Conservation (phyloP, 2,797 vertebrate species). For the Denticeps clupeoides region DNA sequence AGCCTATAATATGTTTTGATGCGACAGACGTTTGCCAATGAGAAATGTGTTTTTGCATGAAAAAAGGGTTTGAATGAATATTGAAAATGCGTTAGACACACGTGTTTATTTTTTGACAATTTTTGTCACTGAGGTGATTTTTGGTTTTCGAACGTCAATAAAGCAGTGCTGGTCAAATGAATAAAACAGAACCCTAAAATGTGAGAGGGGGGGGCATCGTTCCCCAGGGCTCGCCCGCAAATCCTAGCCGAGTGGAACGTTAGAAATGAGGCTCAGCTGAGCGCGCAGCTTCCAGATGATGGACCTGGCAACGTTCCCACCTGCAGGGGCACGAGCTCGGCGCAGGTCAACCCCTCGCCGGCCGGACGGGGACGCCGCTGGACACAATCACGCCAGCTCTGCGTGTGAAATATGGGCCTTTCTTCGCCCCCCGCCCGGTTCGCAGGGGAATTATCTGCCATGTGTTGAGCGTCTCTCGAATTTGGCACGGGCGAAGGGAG, state of each 20-base stretch:
- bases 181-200: too few species aligned
- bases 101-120: too few species aligned
- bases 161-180: too few species aligned
- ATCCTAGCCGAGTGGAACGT: slow-evolving; percentile 31
- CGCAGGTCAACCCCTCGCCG: slow-evolving; percentile 8
- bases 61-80: too few species aligned
- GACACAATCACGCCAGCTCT: not conserved
- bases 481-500: not conserved
- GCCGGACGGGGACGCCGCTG: slow-evolving; percentile 1
- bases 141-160: too few species aligned
- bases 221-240: slow-evolving; percentile 35
- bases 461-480: not conserved
- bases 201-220: slow-evolving; percentile 5
- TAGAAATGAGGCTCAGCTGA: slow-evolving; percentile 35
- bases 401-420: too few species aligned
- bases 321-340: slow-evolving; percentile 5
- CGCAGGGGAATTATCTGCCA: not conserved
- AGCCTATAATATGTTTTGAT: too few species aligned
- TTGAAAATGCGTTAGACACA: too few species aligned
- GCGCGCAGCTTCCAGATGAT: slow-evolving; percentile 35
- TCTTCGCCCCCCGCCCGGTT: too few species aligned
- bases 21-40: too few species aligned
- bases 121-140: too few species aligned
- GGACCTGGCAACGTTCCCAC: slow-evolving; percentile 31
- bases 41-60: too few species aligned